Percentiles rank a stretch among this genome's conserved stretches.
Conservation (phyloP, 2,888 invertebrate species). For the Smittia aterrima region DNA sequence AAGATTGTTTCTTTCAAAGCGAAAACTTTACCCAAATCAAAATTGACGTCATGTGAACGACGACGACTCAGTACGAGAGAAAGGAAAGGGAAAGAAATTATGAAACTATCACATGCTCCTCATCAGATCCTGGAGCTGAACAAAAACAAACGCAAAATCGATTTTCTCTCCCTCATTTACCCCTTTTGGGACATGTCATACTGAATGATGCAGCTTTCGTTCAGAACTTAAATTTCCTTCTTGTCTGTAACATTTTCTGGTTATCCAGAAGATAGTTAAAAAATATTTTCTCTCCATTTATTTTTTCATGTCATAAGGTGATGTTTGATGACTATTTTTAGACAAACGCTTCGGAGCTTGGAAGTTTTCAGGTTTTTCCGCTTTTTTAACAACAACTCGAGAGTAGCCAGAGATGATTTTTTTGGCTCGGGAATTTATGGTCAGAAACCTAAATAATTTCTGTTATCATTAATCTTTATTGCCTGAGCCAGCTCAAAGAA, state of each 20-base stretch:
- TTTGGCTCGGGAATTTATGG: constrained; percentile 1
- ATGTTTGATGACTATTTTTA: constrained; percentile 3
- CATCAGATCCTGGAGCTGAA: background rate
- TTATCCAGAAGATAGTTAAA: background rate
- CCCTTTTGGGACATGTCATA: background rate
- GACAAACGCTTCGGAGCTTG: background rate
- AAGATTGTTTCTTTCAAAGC: constrained; percentile 3
- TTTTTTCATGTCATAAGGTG: constrained; percentile 19
- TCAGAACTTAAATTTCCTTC: background rate
- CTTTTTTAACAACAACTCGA: background rate
- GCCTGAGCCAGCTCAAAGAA: no score
- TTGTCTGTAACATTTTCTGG: background rate
- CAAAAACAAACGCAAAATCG: background rate
- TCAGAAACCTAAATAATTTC: background rate
- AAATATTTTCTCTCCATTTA: background rate
- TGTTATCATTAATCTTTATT: background rate
- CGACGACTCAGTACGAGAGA: background rate
- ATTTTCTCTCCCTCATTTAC: background rate
- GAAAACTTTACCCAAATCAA: constrained; percentile 28
- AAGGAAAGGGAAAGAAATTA: background rate
- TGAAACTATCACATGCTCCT: constrained; percentile 26
- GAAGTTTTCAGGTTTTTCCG: background rate
- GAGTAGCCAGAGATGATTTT: constrained; percentile 3
- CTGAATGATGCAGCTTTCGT: background rate
- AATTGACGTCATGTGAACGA: constrained; percentile 28